These are phyloP conservation scores for Porites australiensis DNA, from an alignment of 64 coral and sea anemone species.

Conservation along the genomic window DNA sequence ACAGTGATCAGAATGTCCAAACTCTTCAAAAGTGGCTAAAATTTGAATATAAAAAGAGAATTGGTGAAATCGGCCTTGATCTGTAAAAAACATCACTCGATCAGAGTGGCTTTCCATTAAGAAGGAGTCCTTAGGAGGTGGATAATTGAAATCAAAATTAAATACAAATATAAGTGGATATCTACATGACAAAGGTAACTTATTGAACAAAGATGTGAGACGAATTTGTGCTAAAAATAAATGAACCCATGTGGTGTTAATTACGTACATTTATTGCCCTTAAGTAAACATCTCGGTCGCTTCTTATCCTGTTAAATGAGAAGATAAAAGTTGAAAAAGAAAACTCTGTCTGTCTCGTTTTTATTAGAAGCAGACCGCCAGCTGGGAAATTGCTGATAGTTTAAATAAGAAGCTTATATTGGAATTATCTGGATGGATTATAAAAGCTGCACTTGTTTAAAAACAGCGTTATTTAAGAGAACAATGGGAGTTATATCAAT, in stretches of 20 bases:
- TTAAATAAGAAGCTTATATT: not conserved
- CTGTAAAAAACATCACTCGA: not conserved
- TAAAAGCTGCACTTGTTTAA: too few relatives aligned
- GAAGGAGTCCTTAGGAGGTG: not conserved
- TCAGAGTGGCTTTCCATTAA: not conserved
- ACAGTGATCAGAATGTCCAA: not conserved
- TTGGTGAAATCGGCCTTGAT: not conserved
- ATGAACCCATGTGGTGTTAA: not conserved
- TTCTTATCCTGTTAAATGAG: not conserved
- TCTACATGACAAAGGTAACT: slow-evolving; percentile 23
- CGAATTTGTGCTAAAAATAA: slow-evolving; percentile 46
- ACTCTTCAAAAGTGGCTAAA: not conserved
- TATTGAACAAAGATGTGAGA: not conserved
- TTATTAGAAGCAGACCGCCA: not conserved
- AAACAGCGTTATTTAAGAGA: too few relatives aligned
- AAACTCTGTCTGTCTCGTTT: not conserved
- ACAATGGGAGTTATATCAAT: too few relatives aligned
- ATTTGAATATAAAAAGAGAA: slow-evolving; percentile 2
- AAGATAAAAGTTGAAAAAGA: not conserved
- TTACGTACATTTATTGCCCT: slow-evolving; percentile 33
- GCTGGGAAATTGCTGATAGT: not conserved
- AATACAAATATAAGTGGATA: not conserved
- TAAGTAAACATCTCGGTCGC: not conserved
- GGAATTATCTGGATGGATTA: not conserved
- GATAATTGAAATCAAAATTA: not conserved